Base-by-base conservation (phyloP, 2,888 invertebrate species). In the Dynastes maya region DNA sequence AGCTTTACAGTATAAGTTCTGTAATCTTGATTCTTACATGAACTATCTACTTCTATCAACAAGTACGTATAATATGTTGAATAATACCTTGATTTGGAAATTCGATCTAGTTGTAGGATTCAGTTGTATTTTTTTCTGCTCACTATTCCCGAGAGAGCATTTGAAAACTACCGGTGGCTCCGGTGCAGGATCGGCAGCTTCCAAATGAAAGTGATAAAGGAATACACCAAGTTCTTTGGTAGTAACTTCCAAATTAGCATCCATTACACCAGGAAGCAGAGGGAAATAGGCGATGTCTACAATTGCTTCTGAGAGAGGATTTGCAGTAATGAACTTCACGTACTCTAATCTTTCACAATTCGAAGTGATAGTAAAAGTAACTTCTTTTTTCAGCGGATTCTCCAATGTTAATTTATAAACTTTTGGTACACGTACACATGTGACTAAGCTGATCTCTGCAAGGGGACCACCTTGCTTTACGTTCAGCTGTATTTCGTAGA, bases 331-430 rank as follows among this genome's bases (percentile, higher is more conserved):
- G 11, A 61, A 6, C 13, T 53, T 78, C 16, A 49, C 51, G 27
- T 71, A 77, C 9, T 32, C 13, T 22, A 79, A 51, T 16, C n/a
- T 9, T 29, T 53, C 77, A n/a, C 61, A 53, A 49, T 40, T 37
- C 63, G 84, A 83, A n/a, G 80, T 82, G 45, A 87, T 77, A n/a
- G 74, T 79, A 80, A 84, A 89, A 6, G 80, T 82, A 1, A 88
- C 85, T 1, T 84, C 81, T 22, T 83, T 78, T 61, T 86, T 83
- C 2, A 89, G 82, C 1, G 88, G 88, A 83, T 89, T 89, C 77
- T 86, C 83, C 32, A 89, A 68, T 63, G 81, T 84, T 53, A 89
- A 74, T 45, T 83, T 83, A 68, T 86, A 82, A 1, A 81, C 82
- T 9, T 83, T 81, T 2, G 84, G 82, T 65, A 83, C 82, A 71